Evolutionary conservation across 2,888 invertebrate genomes (phyloP), one percentile per base, ranked within the genome.

Genomic region (Drosophila mulleri): DNA sequence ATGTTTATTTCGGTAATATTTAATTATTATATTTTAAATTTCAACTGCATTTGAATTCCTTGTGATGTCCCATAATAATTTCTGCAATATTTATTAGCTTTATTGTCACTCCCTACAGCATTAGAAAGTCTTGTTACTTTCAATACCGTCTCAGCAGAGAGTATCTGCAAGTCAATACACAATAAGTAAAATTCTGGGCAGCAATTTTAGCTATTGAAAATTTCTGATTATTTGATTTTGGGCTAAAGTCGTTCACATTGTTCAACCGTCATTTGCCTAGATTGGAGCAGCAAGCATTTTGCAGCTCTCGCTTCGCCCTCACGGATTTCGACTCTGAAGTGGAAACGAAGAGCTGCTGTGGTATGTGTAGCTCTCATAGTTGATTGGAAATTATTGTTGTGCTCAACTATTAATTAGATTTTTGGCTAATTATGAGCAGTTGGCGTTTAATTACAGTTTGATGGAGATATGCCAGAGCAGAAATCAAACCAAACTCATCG

Each of bases 151-250:
- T 29, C 7, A 14, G 5, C 11, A 39, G 16, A 39, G 39, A 11
- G 39, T 32, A 59, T 29, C 16, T 39, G 16, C 0, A 0, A 41
- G 45, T 37, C 58, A 9, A 3, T 2, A 8, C n/a, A n/a, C n/a
- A n/a, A n/a, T 26, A 14, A 4, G 14, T 20, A 14, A 37, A 2
- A 29, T 26, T 18, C 0, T 0, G 14, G 42, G 14, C 56, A 41
- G 20, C 14, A 23, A 18, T 9, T 18, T 18, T 20, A 26, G 54
- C 35, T 56, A 50, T 50, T 39, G 32, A 57, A 37, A 29, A 45
- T 45, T 68, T 54, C 44, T 29, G 71, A 79, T 77, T 79, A 60
- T 63, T 61, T 72, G 62, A 69, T 71, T 84, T 80, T 67, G 67
- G 42, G 37, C n/a, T 65, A 76, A 75, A 68, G 70, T 35, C 12